Conservation (phyloP, 1,140 invertebrate species). For the Theocolax elegans region DNA sequence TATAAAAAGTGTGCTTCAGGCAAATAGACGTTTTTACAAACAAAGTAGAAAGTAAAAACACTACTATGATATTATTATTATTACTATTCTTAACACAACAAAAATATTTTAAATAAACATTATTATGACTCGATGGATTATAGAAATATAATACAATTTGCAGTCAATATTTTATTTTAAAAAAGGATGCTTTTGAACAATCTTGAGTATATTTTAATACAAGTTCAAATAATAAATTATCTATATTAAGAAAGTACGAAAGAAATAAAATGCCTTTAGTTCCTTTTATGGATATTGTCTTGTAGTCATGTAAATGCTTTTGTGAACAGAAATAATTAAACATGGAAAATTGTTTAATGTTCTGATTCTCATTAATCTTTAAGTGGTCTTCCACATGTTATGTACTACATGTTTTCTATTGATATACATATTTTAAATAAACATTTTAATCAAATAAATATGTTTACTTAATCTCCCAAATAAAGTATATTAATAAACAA, state of each 20-base stretch:
- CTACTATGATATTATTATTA: neutral
- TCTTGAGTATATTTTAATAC: constrained; percentile 28
- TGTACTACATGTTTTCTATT: constrained; percentile 64
- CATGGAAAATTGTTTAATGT: constrained; percentile 42
- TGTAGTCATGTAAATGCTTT: constrained; percentile 46
- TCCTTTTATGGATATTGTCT: constrained; percentile 48
- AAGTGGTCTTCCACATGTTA: constrained; percentile 59
- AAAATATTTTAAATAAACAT: constrained; percentile 21
- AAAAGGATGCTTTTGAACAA: constrained; percentile 7
- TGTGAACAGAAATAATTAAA: constrained; percentile 27
- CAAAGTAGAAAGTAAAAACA: no score
- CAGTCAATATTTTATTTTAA: constrained; percentile 21
- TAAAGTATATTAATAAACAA: no score
- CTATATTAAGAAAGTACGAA: constrained; percentile 15
- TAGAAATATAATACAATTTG: constrained; percentile 34
- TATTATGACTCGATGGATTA: constrained; percentile 25
- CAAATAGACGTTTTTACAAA: constrained; percentile 28
- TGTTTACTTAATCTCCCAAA: no score
- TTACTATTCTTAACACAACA: neutral
- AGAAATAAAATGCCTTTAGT: constrained; percentile 40
- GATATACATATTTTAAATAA: constrained; percentile 66
- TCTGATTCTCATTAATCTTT: constrained; percentile 38
- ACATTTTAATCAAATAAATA: constrained; percentile 51
- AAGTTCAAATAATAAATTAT: constrained; percentile 25
- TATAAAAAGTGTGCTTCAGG: constrained; percentile 25